A percentile compares a stretch with the other conserved stretches of the same genome.
These are phyloP conservation scores for Sorex fumeus DNA, from an alignment of 2,113 vertebrate genomes.

Conservation along the genomic window DNA sequence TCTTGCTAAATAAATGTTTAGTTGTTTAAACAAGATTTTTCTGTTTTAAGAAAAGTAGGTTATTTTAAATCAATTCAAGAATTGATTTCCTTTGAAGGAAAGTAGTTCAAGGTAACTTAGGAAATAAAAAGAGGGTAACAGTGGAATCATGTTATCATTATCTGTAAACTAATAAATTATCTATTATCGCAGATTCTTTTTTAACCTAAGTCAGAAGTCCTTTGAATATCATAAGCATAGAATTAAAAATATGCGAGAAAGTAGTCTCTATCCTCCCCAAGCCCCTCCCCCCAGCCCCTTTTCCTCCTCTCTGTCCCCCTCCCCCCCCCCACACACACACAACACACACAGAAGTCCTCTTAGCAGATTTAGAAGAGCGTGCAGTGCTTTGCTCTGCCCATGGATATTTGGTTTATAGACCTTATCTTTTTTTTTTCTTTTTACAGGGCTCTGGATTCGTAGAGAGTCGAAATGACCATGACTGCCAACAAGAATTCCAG, in stretches of 20 bases:
- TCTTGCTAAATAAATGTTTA: constrained; percentile 35
- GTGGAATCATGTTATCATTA: constrained; percentile 16
- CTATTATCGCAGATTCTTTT: constrained; percentile 43
- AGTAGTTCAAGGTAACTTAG: constrained; percentile 53
- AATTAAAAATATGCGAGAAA: constrained; percentile 65
- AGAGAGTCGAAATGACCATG: constrained; percentile 94
- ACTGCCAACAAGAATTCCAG: constrained; percentile 99
- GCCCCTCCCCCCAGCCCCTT: too few relatives aligned
- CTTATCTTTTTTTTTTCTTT: constrained; percentile 77
- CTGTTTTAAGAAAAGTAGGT: constrained; percentile 28
- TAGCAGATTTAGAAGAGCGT: constrained; percentile 63
- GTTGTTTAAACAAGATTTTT: constrained; percentile 31
- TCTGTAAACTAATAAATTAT: constrained; percentile 28
- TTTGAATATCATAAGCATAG: not conserved
- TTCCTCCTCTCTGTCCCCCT: too few relatives aligned
- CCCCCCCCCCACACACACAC: too few relatives aligned
- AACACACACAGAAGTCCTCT: constrained; percentile 47
- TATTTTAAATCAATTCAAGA: constrained; percentile 58
- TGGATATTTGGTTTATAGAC: constrained; percentile 73
- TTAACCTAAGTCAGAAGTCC: not conserved
- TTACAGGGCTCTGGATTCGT: constrained; percentile 91
- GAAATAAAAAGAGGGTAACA: not conserved
- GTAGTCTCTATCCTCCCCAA: constrained; percentile 21
- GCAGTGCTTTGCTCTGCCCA: constrained; percentile 54
- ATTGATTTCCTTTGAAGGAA: too few relatives aligned